Percentiles rank a stretch among this genome's conserved stretches.
Conservation (phyloP, 2,797 vertebrate species). For the Ctenosaura bakeri region DNA sequence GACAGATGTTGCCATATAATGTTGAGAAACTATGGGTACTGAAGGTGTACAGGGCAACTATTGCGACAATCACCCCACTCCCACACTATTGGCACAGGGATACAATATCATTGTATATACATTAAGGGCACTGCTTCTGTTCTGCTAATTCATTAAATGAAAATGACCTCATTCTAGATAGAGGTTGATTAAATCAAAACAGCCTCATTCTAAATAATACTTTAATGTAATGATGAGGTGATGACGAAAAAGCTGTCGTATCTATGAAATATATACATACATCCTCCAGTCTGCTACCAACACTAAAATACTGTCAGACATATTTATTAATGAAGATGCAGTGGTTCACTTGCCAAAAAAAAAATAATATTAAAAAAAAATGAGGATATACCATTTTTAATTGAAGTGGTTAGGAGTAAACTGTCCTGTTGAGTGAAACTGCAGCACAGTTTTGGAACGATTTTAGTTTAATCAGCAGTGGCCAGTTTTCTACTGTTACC, state of each 20-base stretch:
- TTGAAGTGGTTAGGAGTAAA: neutral
- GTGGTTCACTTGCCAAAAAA: too few relatives aligned
- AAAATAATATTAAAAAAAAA: neutral
- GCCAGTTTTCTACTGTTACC: neutral
- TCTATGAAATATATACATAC: too few relatives aligned
- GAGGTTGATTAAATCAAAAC: too few relatives aligned
- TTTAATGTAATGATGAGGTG: neutral
- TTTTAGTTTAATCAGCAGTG: neutral
- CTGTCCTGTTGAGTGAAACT: neutral
- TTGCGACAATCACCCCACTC: neutral
- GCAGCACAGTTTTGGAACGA: neutral
- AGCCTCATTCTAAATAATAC: neutral
- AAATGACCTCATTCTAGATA: too few relatives aligned
- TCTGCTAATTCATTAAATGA: neutral
- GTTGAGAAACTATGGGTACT: neutral
- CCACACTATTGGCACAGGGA: neutral
- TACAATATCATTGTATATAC: neutral
- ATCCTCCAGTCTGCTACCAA: neutral
- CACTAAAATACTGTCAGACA: neutral
- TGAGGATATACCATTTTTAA: neutral
- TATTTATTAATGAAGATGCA: too few relatives aligned
- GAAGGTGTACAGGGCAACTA: neutral
- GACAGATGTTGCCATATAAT: neutral
- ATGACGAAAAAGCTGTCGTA: neutral
- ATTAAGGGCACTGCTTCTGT: neutral